A percentile compares a stretch with the other conserved stretches of the same genome.
phyloP scores from a whole-genome alignment of 2,113 vertebrate species.

The Microtus richardsoni region DNA sequence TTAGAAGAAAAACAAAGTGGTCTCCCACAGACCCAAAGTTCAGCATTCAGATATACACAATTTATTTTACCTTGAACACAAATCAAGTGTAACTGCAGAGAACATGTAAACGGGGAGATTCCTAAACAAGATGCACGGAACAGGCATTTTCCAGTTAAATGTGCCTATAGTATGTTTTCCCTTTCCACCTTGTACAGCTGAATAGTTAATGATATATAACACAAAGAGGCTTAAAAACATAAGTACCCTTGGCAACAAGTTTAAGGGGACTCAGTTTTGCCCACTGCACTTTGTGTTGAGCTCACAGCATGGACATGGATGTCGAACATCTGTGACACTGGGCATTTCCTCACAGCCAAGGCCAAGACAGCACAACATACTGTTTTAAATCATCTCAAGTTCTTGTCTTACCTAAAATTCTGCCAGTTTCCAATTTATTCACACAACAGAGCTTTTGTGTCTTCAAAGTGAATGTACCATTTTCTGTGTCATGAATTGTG shows the following conservation, averaged over 20 bases:
- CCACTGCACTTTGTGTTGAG: not conserved
- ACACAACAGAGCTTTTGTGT: not conserved
- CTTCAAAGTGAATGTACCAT: not conserved
- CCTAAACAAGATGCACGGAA: not conserved
- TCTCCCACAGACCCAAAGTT: not conserved
- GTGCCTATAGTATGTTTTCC: not conserved
- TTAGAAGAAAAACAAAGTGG: not conserved
- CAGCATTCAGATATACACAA: not conserved
- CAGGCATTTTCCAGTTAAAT: not conserved
- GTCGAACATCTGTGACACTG: no score
- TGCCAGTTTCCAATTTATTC: not conserved
- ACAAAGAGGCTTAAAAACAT: not conserved
- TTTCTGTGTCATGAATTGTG: not conserved
- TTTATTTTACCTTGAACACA: not conserved
- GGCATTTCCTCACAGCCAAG: not conserved
- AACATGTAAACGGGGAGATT: not conserved
- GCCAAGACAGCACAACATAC: not conserved
- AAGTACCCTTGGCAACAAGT: not conserved
- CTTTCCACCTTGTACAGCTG: not conserved
- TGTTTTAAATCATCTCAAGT: not conserved
- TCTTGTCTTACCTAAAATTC: not conserved
- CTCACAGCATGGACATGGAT: no score
- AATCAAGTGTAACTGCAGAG: not conserved
- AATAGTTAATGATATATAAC: not conserved
- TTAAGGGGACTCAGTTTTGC: not conserved